Base-by-base conservation (phyloP, 2,113 vertebrate genomes). In the Pteruthius melanotis region DNA sequence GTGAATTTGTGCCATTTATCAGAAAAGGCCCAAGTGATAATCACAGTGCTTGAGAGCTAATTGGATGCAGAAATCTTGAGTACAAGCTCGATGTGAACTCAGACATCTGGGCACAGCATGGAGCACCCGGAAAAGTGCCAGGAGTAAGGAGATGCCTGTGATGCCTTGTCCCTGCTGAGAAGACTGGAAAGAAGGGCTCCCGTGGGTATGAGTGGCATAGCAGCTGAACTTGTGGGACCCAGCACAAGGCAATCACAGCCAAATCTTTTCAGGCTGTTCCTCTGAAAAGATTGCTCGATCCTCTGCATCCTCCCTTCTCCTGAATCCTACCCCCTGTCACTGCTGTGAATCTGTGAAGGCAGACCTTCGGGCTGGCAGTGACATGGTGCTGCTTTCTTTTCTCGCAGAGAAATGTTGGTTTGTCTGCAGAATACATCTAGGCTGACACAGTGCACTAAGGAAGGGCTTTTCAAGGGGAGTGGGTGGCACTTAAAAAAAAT, bases 41-140 rank as follows among this genome's bases (percentile, higher is more conserved):
- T 97, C 91, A 92, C 63, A 70, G 57, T 94, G 86, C 92, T 97
- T 95, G 90, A 95, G 86, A 96, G 89, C 39, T 96, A 95, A 97
- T 27, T 95, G 88, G 96, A 96, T 96, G 64, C 40, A 94, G 65
- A 83, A 96, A 94, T 92, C 49, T 47, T 65, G 65, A 94, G 79
- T 50, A 71, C 6, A 54, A 86, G 83, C 37, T 85, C 8, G 3
- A 59, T 4, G 40, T 65, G 81, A 92, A 63, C 59, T 87, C 50
- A 66, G 80, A 27, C 24, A 11, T 21, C 47, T 42, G 47, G 44
- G 33, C 37, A 57, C 31, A 53, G 40, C 20, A 26, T 7, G 15
- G 17, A 10, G 14, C 8, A 44, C 17, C 23, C 0, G 0, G 35
- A 40, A 66, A 77, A 42, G 13, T 10, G 9, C 21, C 37, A 17